These are phyloP conservation scores for Distichodus sexfasciatus DNA, from an alignment of 2,797 vertebrate species.

Conservation along the genomic window DNA sequence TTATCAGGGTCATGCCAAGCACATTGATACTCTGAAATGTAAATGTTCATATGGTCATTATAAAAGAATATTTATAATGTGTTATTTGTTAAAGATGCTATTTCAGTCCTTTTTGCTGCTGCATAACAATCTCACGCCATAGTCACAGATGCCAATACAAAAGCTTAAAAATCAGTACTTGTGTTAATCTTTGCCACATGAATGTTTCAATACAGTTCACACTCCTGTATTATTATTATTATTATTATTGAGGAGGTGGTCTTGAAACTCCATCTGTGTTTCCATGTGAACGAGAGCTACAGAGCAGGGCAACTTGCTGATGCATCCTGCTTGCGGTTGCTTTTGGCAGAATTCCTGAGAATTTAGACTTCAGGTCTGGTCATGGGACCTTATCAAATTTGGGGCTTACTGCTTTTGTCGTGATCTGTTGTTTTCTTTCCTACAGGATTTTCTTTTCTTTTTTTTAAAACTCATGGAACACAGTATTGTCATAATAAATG, in stretches of 20 bases:
- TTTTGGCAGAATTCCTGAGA: too few relatives aligned
- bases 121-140: slow-evolving; percentile 27
- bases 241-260: slow-evolving; percentile 1
- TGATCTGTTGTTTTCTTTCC: background rate
- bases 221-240: slow-evolving; percentile 13
- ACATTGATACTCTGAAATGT: slow-evolving; percentile 30
- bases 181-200: slow-evolving; percentile 19
- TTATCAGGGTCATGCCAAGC: slow-evolving; percentile 36
- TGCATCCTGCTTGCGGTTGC: background rate
- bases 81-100: slow-evolving; percentile 24
- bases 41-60: slow-evolving; percentile 22
- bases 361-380: background rate
- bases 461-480: background rate
- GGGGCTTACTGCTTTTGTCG: too few relatives aligned
- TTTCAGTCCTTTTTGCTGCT: slow-evolving; percentile 25
- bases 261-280: slow-evolving; percentile 15
- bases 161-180: background rate
- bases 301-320: too few relatives aligned
- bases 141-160: slow-evolving; percentile 2
- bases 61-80: slow-evolving; percentile 39
- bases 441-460: background rate
- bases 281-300: too few relatives aligned
- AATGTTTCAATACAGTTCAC: slow-evolving; percentile 2
- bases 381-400: background rate
- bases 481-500: slow-evolving; percentile 9